Percentiles rank a stretch among this genome's conserved stretches.
Conservation (phyloP, 2,888 invertebrate species). For the Caenorhabditis zanzibari region DNA sequence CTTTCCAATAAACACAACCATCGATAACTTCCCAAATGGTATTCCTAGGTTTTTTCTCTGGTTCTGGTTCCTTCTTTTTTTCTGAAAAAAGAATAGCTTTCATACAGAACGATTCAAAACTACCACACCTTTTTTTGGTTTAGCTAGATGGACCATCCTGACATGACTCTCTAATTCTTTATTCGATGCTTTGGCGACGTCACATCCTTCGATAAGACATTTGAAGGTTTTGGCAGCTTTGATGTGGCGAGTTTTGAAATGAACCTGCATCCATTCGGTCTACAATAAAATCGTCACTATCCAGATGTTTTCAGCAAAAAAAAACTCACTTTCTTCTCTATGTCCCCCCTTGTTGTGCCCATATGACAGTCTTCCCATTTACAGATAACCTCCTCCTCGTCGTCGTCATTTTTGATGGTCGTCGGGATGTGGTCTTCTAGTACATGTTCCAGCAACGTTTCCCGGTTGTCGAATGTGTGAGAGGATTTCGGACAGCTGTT, state of each 20-base stretch:
- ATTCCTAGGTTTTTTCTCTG: background rate
- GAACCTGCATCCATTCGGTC: conserved; percentile 30
- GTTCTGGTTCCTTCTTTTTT: no score
- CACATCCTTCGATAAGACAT: conserved; percentile 18
- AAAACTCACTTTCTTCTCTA: conserved; percentile 34
- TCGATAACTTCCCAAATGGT: conserved; percentile 11
- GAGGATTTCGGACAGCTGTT: background rate
- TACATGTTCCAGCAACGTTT: conserved; percentile 28
- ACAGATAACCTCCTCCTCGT: conserved; percentile 28
- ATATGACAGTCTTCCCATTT: conserved; percentile 25
- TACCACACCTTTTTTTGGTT: conserved; percentile 1
- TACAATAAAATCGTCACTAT: background rate
- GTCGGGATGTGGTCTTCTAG: conserved; percentile 25
- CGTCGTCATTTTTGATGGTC: conserved; percentile 2
- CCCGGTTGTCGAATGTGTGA: background rate
- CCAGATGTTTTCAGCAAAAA: background rate
- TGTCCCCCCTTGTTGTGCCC: conserved; percentile 16
- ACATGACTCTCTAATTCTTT: conserved; percentile 30
- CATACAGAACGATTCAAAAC: background rate
- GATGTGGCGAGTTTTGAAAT: conserved; percentile 28
- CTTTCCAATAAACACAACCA: background rate
- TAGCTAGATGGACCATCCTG: background rate
- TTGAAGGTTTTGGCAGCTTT: conserved; percentile 22
- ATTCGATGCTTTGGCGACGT: conserved; percentile 1
- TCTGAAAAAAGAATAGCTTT: background rate